Conservation (phyloP, 2,888 invertebrate genomes). For the Scaptomyza cyrtandrae region DNA sequence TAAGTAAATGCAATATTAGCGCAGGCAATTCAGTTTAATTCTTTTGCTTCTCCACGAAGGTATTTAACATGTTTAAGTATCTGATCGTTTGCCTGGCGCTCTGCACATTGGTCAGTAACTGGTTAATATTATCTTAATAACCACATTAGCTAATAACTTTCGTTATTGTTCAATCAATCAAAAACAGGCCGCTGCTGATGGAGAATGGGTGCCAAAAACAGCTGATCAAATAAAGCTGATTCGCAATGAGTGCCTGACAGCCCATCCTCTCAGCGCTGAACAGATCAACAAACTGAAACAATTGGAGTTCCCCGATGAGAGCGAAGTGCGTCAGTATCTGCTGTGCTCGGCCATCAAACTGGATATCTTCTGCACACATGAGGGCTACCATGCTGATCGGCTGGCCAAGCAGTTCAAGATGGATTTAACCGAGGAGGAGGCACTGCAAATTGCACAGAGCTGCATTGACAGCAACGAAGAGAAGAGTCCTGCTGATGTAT, state of each 20-base stretch:
- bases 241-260: slow-evolving; percentile 73
- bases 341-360: slow-evolving; percentile 76
- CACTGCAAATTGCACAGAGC: slow-evolving; percentile 71
- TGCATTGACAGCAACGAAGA: slow-evolving; percentile 80
- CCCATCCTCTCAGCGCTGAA: slow-evolving; percentile 66
- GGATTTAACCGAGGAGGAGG: slow-evolving; percentile 80
- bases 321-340: slow-evolving; percentile 77
- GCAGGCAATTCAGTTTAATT: slow-evolving; percentile 43
- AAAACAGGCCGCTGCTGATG: slow-evolving; percentile 69
- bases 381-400: slow-evolving; percentile 81
- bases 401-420: slow-evolving; percentile 82
- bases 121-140: background rate
- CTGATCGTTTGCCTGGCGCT: slow-evolving; percentile 60
- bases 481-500: slow-evolving; percentile 76
- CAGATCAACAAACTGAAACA: slow-evolving; percentile 67
- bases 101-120: slow-evolving; percentile 59
- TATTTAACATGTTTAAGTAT: slow-evolving; percentile 58
- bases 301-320: slow-evolving; percentile 76
- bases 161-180: background rate
- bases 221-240: slow-evolving; percentile 74
- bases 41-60: slow-evolving; percentile 33
- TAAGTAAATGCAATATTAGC: slow-evolving; percentile 45
- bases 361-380: slow-evolving; percentile 74
- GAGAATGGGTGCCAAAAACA: slow-evolving; percentile 77
- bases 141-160: background rate